Conservation (phyloP, 2,888 invertebrate species). For the Eupithecia exiguata region DNA sequence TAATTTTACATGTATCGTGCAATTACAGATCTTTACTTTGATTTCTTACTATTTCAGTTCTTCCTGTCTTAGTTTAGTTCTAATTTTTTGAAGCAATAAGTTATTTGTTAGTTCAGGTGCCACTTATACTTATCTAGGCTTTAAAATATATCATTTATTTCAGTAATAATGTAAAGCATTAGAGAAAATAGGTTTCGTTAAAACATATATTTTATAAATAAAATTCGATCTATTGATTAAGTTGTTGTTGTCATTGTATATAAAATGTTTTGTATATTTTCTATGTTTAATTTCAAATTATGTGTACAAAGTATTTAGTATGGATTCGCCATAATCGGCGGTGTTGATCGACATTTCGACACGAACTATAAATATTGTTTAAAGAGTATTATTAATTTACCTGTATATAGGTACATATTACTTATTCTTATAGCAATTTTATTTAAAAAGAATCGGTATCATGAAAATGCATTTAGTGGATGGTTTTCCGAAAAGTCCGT, state of each 20-base stretch:
- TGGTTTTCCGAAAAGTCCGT: slow-evolving; percentile 16
- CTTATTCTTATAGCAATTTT: slow-evolving; percentile 68
- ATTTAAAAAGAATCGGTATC: slow-evolving; percentile 56
- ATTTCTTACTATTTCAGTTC: slow-evolving; percentile 58
- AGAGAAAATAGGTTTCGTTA: slow-evolving; percentile 60
- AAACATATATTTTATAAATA: slow-evolving; percentile 52
- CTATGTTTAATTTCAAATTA: slow-evolving; percentile 75
- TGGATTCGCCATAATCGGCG: slow-evolving; percentile 67
- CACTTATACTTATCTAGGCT: slow-evolving; percentile 62
- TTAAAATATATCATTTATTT: slow-evolving; percentile 42
- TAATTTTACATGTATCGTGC: slow-evolving; percentile 33
- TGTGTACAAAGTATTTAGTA: slow-evolving; percentile 80
- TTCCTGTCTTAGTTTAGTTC: slow-evolving; percentile 63
- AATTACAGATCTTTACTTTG: slow-evolving; percentile 47
- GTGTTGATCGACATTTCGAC: slow-evolving; percentile 62
- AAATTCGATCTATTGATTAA: slow-evolving; percentile 66
- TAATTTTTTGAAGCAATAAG: slow-evolving; percentile 58
- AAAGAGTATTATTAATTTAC: slow-evolving; percentile 82
- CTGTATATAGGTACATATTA: slow-evolving; percentile 72
- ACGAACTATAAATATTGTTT: slow-evolving; percentile 81
- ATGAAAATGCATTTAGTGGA: slow-evolving; percentile 36
- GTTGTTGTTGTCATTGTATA: slow-evolving; percentile 80
- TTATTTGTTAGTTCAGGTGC: slow-evolving; percentile 62
- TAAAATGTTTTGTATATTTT: slow-evolving; percentile 81
- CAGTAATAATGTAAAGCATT: slow-evolving; percentile 23